Base-by-base conservation (phyloP, 1,140 invertebrate genomes). In the Diabrotica undecimpunctata region DNA sequence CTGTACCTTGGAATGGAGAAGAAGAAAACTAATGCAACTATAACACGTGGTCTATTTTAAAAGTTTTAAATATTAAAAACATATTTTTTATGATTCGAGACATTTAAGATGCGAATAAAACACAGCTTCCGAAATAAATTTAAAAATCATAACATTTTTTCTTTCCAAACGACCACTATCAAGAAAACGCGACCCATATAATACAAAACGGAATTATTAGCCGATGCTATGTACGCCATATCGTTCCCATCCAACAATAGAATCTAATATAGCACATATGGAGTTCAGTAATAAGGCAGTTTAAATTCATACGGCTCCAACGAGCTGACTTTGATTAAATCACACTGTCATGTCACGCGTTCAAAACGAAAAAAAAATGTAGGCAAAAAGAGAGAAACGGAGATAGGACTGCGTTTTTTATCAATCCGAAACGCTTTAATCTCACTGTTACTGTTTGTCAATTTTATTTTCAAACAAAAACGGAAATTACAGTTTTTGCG, bases 261-360 rank as follows among this genome's bases (percentile, higher is more conserved):
- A 70, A 68, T 70, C 64, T 67, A 68, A 70, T 70, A 66, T 64
- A 57, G 66, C 66, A 69, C 67, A 70, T 70, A 70, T 70, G 66
- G 69, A 70, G 66, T 64, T 66, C 60, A 25, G 64, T 70, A 70
- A 70, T 70, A 68, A 70, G 69, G 69, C 69, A 67, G 69, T 70
- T 70, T 70, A 70, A 68, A 70, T 70, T 70, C 69, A 70, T 68
- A 68, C 66, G 57, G 64, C 66, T 62, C 63, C 53, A 58, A 46
- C 54, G 50, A 36, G 69, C 66, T 59, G 64, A 68, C 63, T 66
- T 70, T 70, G 69, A 68, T 68, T 70, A 70, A 70, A 70, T 70
- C 65, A 68, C 69, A 66, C 58, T 70, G 66, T 68, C 69, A 70
- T 66, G 69, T 68, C 69, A 70, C 66, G 69, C 62, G 68, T 60